Evolutionary conservation across 2,113 vertebrate species (phyloP).

Genomic region (Burhinus bistriatus): DNA sequence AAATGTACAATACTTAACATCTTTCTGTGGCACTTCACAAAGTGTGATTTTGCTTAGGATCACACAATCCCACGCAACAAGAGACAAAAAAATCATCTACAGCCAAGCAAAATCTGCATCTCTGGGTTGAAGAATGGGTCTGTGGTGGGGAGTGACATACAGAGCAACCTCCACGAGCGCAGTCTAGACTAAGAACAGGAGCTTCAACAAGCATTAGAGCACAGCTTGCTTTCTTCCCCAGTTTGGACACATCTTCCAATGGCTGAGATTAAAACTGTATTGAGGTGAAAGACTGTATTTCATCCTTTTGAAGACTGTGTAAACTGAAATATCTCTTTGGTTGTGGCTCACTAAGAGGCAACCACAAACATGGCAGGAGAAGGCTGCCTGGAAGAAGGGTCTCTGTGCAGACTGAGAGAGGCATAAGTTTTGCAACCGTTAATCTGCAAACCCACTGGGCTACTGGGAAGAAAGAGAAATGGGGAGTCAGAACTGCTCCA

Average conservation of each 20-base stretch:
- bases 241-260: background rate
- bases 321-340: background rate
- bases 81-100: background rate
- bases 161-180: fast-evolving
- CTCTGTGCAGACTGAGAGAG: background rate
- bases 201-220: background rate
- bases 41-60: background rate
- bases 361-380: fast-evolving
- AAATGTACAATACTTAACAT: background rate
- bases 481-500: background rate
- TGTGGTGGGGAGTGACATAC: background rate
- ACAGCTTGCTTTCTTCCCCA: background rate
- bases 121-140: background rate
- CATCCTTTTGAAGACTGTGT: background rate
- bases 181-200: background rate
- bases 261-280: background rate
- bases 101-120: background rate
- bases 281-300: background rate
- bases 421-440: fast-evolving
- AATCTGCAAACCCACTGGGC: background rate
- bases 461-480: fast-evolving
- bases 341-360: background rate
- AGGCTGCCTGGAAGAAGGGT: background rate
- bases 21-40: background rate
- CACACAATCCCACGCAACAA: background rate